These are phyloP conservation scores for Drosophila bocqueti DNA, from an alignment of 1,140 invertebrate species.

Conservation along the genomic window DNA sequence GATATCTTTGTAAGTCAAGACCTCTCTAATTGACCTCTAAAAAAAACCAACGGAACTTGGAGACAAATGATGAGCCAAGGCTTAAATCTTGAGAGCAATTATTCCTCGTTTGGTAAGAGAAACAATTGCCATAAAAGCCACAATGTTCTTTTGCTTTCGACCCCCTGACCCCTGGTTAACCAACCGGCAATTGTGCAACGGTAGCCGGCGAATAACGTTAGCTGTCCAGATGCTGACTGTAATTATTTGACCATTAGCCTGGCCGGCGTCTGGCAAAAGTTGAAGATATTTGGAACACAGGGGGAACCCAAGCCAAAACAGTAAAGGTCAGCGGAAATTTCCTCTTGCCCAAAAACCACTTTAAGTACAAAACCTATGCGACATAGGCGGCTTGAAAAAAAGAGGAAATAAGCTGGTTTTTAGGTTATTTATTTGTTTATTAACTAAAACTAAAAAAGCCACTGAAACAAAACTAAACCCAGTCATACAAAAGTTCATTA, in stretches of 20 bases:
- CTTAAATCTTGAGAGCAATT: slow-evolving; percentile 32
- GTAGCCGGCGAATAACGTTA: slow-evolving; percentile 59
- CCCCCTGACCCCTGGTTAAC: slow-evolving; percentile 14
- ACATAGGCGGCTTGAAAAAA: not conserved
- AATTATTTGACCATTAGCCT: slow-evolving; percentile 78
- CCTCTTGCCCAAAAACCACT: slow-evolving; percentile 21
- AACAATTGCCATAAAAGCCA: slow-evolving; percentile 66
- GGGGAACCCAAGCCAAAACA: slow-evolving; percentile 40
- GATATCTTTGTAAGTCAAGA: not conserved
- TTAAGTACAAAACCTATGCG: not conserved
- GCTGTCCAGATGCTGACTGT: slow-evolving; percentile 56
- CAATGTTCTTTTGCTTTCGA: slow-evolving; percentile 15
- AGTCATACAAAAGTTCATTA: slow-evolving; percentile 25
- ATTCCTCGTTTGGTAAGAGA: slow-evolving; percentile 11
- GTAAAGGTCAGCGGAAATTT: slow-evolving; percentile 65
- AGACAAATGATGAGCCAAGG: not conserved
- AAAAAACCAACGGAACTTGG: slow-evolving; percentile 14
- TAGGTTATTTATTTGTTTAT: not conserved
- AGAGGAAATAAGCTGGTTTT: too few species aligned
- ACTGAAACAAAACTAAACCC: not conserved
- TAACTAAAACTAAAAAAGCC: not conserved
- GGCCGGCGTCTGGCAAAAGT: slow-evolving; percentile 53
- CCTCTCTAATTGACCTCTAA: not conserved
- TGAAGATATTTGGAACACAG: slow-evolving; percentile 74
- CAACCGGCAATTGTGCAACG: slow-evolving; percentile 49